Base-by-base conservation (phyloP, 1,140 invertebrate species). In the Coptotermes formosanus region DNA sequence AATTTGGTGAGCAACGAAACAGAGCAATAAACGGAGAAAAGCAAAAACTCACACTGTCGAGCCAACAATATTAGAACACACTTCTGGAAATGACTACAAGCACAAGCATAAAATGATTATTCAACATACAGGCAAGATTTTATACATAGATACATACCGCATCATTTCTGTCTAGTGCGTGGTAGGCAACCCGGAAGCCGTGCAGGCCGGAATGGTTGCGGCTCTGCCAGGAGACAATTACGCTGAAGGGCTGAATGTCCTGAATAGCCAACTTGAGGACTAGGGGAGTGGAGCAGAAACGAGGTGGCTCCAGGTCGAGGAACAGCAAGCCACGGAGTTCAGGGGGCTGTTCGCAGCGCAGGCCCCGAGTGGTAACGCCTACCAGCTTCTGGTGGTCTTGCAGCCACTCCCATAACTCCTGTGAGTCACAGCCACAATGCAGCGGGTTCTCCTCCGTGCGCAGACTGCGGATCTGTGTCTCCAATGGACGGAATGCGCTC, bases 321-420 rank as follows among this genome's bases (percentile, higher is more conserved):
- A 98, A 96, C 87, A 94, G 92, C 87, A 94, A 93, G 32, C 96
- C 95, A 85, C 94, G 92, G 82, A 97, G 92, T 90, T 96, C 94
- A 82, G 95, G 93, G 0, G 96, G 96, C 88, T 96, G 93, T 89
- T 96, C 94, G 90, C 97, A 97, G 85, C 94, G 93, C 82, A 97
- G 92, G 3, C 87, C 85, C 3, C 84, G 38, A 14, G 52, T 38
- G 2, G 85, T 87, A 16, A 88, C 32, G 14, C 86, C 81, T 12
- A 95, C 92, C 87, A 94, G 89, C 89, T 96, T 96, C 87, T 95
- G 94, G 91, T 97, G 97, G 91, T 97, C 96, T 88, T 95, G 93
- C 88, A 97, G 93, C 97, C 97, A 97, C 91, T 95, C 95, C 96
- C 96, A 97, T 23, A 97, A 91, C 88, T 96, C 95, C 91, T 97